Evolutionary conservation across 2,797 vertebrate species (phyloP).

Genomic region (Crenichthys baileyi): DNA sequence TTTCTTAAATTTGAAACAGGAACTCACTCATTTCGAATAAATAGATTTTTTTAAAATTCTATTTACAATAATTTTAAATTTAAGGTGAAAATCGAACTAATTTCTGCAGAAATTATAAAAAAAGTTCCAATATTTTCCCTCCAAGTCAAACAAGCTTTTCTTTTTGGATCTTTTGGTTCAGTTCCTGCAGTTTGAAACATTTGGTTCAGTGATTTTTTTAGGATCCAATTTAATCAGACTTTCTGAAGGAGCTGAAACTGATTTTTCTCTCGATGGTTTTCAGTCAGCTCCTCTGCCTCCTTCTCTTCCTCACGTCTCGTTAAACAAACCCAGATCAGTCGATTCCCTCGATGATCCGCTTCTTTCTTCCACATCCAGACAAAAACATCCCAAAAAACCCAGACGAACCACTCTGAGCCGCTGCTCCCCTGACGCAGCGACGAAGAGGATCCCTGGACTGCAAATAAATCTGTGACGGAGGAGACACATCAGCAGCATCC

Average conservation of each 20-base stretch:
- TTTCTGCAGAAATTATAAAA: too few species aligned
- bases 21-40: too few species aligned
- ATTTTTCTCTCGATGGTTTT: neutral
- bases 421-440: constrained; percentile 2
- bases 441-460: constrained; percentile 53
- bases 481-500: constrained; percentile 33
- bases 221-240: neutral
- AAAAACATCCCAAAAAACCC: constrained; percentile 1
- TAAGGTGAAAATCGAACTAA: too few species aligned
- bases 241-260: neutral
- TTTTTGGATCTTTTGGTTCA: too few species aligned
- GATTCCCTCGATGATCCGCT: constrained; percentile 17
- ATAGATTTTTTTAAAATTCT: too few species aligned
- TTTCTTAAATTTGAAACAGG: too few species aligned
- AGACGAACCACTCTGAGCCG: constrained; percentile 2
- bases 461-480: constrained; percentile 60
- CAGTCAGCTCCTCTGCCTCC: neutral
- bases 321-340: neutral
- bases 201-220: neutral
- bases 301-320: constrained; percentile 15
- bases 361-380: constrained; percentile 2
- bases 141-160: too few species aligned
- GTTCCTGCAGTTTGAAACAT: neutral
- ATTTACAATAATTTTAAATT: too few species aligned
- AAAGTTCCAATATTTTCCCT: too few species aligned